These are phyloP conservation scores for Creontiades dilutus DNA, from an alignment of 2,888 invertebrate genomes.

Conservation along the genomic window DNA sequence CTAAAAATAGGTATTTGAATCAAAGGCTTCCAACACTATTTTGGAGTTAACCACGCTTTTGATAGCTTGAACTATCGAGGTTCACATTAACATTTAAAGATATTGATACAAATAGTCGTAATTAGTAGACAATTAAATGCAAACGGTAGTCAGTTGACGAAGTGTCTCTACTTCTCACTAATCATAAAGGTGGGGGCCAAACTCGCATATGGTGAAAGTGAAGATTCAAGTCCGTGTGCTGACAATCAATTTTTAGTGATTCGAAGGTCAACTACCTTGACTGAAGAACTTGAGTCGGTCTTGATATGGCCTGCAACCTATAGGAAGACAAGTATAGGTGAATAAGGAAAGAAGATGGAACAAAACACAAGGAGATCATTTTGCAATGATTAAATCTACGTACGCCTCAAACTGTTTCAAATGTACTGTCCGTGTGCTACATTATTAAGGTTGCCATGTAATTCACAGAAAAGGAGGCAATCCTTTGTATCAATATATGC, in stretches of 20 bases:
- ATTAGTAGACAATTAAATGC: neutral
- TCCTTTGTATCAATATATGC: no score
- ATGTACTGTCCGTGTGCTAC: no score
- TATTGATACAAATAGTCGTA: neutral
- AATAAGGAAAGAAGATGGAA: neutral
- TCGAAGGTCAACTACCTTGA: conserved; percentile 87
- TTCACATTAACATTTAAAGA: neutral
- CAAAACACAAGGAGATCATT: no score
- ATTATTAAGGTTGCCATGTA: no score
- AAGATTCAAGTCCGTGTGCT: neutral
- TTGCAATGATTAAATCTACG: no score
- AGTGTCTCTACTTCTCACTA: neutral
- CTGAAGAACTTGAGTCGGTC: conserved; percentile 82
- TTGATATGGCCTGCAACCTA: conserved; percentile 87
- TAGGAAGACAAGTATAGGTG: conserved; percentile 77
- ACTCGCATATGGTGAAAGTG: neutral
- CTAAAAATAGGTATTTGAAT: no score
- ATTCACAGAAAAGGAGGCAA: no score
- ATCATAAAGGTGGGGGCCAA: neutral
- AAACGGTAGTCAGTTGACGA: neutral
- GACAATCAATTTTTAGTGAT: conserved; percentile 77
- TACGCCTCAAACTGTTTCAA: no score
- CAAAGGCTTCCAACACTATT: no score
- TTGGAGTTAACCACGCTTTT: neutral
- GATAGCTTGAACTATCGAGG: neutral